Percentiles rank a stretch among this genome's conserved stretches.
These are phyloP conservation scores for Eumerus sabulonum DNA, from an alignment of 2,888 invertebrate species.

Conservation along the genomic window DNA sequence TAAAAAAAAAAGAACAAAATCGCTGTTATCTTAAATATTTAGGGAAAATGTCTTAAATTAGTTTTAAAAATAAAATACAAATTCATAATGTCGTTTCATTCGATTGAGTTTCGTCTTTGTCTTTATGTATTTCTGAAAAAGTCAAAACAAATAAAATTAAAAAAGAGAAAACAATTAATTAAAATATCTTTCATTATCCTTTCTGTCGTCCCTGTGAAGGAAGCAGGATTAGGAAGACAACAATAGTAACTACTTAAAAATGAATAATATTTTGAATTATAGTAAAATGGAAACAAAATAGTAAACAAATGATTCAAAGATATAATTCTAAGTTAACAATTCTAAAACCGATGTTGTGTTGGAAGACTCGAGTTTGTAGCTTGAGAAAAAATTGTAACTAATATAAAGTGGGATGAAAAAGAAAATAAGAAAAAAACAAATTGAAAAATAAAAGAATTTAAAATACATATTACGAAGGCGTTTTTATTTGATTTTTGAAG, in stretches of 20 bases:
- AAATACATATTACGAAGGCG: background rate
- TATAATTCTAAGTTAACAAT: conserved; percentile 60
- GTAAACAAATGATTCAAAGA: conserved; percentile 55
- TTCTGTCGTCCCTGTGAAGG: conserved; percentile 65
- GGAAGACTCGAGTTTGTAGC: conserved; percentile 37
- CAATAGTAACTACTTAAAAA: conserved; percentile 11
- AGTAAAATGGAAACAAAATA: conserved; percentile 59
- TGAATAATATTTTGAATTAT: conserved; percentile 42
- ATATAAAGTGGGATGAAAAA: conserved; percentile 21
- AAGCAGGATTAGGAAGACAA: too few species aligned
- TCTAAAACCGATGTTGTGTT: conserved; percentile 56
- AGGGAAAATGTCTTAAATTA: conserved; percentile 8
- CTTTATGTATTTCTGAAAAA: background rate
- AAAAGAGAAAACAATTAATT: conserved; percentile 23
- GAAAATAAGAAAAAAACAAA: conserved; percentile 44
- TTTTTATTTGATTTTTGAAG: conserved; percentile 8
- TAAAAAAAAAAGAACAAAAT: conserved; percentile 23
- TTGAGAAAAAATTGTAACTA: conserved; percentile 60
- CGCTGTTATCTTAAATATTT: background rate
- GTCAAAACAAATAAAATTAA: conserved; percentile 35
- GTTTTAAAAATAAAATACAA: too few species aligned
- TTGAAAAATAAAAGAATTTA: conserved; percentile 32
- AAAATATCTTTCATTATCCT: conserved; percentile 61
- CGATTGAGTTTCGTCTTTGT: too few species aligned
- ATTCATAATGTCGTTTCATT: too few species aligned